phyloP scores from a whole-genome alignment of 23 tunicate genomes.

The Ciona savignyi region DNA sequence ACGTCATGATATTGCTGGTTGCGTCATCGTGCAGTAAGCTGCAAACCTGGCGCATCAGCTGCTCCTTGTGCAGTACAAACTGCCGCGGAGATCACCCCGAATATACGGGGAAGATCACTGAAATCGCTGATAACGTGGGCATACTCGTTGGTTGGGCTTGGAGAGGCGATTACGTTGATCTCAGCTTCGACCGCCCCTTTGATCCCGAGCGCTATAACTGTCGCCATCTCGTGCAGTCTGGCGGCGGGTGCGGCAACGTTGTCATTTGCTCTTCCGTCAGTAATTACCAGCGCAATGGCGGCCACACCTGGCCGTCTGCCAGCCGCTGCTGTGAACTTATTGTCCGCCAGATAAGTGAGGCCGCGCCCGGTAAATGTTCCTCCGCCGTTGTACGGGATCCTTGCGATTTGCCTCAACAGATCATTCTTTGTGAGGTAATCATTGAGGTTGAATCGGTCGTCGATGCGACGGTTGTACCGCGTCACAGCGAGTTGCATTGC shows the following conservation, averaged over 20 bases:
- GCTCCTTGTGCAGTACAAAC: neutral
- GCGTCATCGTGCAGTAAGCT: neutral
- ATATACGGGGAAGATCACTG: neutral
- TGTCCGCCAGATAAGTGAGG: constrained; percentile 19
- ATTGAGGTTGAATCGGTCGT: constrained; percentile 4
- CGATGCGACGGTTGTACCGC: constrained; percentile 17
- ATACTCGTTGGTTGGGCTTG: neutral
- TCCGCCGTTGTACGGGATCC: constrained; percentile 47
- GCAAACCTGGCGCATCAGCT: neutral
- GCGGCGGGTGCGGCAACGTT: neutral
- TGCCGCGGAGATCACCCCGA: neutral
- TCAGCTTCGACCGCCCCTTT: constrained; percentile 17
- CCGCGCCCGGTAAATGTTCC: constrained; percentile 79
- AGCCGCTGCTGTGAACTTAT: constrained; percentile 17
- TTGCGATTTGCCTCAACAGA: neutral
- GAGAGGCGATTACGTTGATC: constrained; percentile 31
- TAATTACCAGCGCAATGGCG: constrained; percentile 44
- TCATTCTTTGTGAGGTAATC: neutral
- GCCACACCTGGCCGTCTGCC: constrained; percentile 70
- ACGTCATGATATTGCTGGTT: neutral
- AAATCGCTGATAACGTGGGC: neutral
- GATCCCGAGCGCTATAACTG: constrained; percentile 41
- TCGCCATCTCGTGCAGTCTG: constrained; percentile 14
- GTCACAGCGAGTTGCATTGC: constrained; percentile 61
- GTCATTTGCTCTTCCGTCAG: constrained; percentile 69